Conservation (phyloP, 2,888 invertebrate genomes). For the Gonocerus acuteangulatus region DNA sequence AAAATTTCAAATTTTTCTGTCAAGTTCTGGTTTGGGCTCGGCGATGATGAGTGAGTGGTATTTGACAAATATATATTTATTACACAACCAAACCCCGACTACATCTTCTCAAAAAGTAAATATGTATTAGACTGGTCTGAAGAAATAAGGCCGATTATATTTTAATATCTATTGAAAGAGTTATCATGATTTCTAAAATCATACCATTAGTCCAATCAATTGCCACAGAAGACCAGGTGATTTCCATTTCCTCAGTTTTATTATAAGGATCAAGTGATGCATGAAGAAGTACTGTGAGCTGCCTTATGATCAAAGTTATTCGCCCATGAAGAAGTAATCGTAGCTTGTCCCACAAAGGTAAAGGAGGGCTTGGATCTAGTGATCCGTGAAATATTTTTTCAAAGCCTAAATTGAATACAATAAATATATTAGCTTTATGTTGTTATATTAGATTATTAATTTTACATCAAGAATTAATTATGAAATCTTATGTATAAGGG, state of each 20-base stretch:
- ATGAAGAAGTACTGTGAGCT: constrained; percentile 84
- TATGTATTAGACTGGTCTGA: too few species aligned
- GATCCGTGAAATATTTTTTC: constrained; percentile 82
- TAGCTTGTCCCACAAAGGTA: constrained; percentile 97
- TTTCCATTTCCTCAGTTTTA: constrained; percentile 97
- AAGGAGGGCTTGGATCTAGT: constrained; percentile 82
- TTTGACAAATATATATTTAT: too few species aligned
- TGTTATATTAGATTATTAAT: neutral
- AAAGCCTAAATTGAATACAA: constrained; percentile 52
- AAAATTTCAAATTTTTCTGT: too few species aligned
- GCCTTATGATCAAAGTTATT: constrained; percentile 76
- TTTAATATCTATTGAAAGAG: too few species aligned
- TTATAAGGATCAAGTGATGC: constrained; percentile 97
- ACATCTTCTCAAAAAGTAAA: too few species aligned
- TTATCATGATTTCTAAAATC: too few species aligned
- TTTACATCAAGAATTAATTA: neutral
- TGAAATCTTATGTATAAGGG: too few species aligned
- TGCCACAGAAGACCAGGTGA: constrained; percentile 86
- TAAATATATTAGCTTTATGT: too few species aligned
- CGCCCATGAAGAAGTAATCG: constrained; percentile 87
- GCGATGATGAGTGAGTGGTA: too few species aligned
- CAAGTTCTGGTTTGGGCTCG: too few species aligned
- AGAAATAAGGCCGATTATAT: too few species aligned
- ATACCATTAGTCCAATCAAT: constrained; percentile 92
- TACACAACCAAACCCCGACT: too few species aligned